A percentile compares a stretch with the other conserved stretches of the same genome.
Conservation (phyloP, 2,797 vertebrate genomes). For the Alexandromys oeconomus region DNA sequence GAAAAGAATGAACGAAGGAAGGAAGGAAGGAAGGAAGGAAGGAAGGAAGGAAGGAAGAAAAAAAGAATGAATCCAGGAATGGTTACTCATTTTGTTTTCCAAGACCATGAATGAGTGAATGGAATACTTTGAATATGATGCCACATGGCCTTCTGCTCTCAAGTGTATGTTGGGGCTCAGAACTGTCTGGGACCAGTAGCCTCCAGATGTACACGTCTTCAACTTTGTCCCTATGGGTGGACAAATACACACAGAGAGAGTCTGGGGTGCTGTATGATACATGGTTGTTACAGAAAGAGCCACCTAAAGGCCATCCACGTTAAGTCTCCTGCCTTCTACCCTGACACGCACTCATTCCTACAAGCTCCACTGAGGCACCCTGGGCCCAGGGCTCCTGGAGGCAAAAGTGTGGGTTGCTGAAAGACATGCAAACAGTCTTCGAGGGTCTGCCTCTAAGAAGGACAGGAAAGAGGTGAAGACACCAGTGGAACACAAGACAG, state of each 20-base stretch:
- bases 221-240: background rate
- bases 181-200: background rate
- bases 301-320: background rate
- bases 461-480: background rate
- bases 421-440: background rate
- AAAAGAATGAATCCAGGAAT: background rate
- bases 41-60: rapidly evolving
- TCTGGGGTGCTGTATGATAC: background rate
- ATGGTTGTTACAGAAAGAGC: background rate
- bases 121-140: background rate
- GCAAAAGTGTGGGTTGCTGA: background rate
- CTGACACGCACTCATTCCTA: background rate
- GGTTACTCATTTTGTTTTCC: background rate
- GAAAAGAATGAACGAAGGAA: background rate
- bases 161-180: background rate
- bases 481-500: background rate
- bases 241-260: background rate
- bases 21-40: too few relatives aligned
- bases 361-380: background rate
- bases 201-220: background rate
- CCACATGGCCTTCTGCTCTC: background rate
- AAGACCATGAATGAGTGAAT: background rate
- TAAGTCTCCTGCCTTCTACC: background rate
- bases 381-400: background rate
- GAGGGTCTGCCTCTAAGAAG: background rate